phyloP scores from a whole-genome alignment of 2,113 vertebrate species.

The Pyrgilauda ruficollis region DNA sequence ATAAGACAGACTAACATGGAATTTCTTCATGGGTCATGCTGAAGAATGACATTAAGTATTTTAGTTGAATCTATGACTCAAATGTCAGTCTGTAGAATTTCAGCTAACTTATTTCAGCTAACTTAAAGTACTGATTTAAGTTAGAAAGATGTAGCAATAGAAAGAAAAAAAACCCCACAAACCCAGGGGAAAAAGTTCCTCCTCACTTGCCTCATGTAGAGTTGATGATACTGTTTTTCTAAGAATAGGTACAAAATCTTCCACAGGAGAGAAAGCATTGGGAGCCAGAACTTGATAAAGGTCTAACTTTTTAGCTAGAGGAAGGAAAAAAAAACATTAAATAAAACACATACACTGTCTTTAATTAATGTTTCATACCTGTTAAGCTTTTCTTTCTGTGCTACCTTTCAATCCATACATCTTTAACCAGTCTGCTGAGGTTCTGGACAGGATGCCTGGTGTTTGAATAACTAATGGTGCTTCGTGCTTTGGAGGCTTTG shows the following conservation, averaged over 20 bases:
- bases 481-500: slow-evolving; percentile 53
- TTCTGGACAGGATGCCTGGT: slow-evolving; percentile 60
- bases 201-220: slow-evolving; percentile 71
- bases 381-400: background rate
- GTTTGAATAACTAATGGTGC: slow-evolving; percentile 70
- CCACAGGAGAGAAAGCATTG: slow-evolving; percentile 72
- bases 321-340: background rate
- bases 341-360: background rate
- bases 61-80: background rate
- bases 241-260: slow-evolving; percentile 81
- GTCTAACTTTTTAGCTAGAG: slow-evolving; percentile 78
- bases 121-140: background rate
- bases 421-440: slow-evolving; percentile 80
- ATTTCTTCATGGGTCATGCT: background rate
- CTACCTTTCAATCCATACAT: slow-evolving; percentile 81
- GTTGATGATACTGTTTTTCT: slow-evolving; percentile 80
- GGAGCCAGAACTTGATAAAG: slow-evolving; percentile 83
- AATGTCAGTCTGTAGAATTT: background rate
- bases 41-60: background rate
- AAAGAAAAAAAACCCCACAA: background rate
- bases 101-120: background rate
- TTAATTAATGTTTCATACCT: background rate
- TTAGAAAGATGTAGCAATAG: background rate
- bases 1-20: background rate
- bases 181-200: background rate